phyloP scores from a whole-genome alignment of 2,113 vertebrate species.

The Mystacornis crossleyi region DNA sequence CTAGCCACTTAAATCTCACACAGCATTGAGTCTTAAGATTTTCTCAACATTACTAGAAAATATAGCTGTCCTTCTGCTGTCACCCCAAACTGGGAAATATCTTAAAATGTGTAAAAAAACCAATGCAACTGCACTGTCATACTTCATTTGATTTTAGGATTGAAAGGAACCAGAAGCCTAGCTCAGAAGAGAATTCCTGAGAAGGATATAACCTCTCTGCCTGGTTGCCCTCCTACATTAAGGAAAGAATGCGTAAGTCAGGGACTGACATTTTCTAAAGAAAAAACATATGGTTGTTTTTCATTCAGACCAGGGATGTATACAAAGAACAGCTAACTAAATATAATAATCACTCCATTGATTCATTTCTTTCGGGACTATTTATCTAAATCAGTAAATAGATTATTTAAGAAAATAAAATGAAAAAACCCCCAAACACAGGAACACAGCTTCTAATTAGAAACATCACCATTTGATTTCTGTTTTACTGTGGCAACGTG shows the following conservation, averaged over 20 bases:
- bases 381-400: constrained; percentile 1
- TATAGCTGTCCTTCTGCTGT: not conserved
- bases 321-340: constrained; percentile 19
- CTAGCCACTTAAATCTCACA: not conserved
- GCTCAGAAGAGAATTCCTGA: not conserved
- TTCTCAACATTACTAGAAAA: not conserved
- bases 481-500: not conserved
- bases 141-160: not conserved
- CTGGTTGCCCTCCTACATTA: constrained; percentile 19
- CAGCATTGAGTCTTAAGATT: not conserved
- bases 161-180: not conserved
- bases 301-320: not conserved
- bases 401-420: not conserved
- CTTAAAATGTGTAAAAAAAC: not conserved
- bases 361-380: not conserved
- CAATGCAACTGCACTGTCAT: not conserved
- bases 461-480: constrained; percentile 11
- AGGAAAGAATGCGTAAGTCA: not conserved
- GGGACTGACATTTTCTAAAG: not conserved
- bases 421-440: not conserved
- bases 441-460: not conserved
- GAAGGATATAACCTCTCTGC: constrained; percentile 2
- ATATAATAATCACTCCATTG: not conserved
- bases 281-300: constrained; percentile 25
- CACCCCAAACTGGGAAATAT: not conserved